A percentile compares a stretch with the other conserved stretches of the same genome.
Conservation (phyloP, 2,888 invertebrate genomes). For the Dryadula phaetusa region DNA sequence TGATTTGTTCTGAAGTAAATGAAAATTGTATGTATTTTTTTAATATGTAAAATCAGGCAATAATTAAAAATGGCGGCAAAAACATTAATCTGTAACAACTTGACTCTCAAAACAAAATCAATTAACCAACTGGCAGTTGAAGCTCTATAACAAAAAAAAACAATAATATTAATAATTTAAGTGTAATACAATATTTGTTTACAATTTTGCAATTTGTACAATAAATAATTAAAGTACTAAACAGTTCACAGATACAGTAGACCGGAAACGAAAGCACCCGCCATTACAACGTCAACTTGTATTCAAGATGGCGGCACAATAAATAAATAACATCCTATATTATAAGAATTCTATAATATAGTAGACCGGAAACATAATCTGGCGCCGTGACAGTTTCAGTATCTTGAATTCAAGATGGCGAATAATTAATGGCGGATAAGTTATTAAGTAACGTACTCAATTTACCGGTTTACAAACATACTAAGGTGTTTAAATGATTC, state of each 20-base stretch:
- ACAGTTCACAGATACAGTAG: conserved; percentile 64
- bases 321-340: not conserved
- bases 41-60: not conserved
- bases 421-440: no score
- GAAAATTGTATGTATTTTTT: not conserved
- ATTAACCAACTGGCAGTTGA: conserved; percentile 2
- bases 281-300: conserved; percentile 96
- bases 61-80: not conserved
- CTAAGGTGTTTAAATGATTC: not conserved
- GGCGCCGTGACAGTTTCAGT: not conserved
- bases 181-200: not conserved
- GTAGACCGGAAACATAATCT: not conserved
- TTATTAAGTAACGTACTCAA: no score
- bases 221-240: not conserved
- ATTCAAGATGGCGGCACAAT: conserved; percentile 90
- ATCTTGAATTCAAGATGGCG: not conserved
- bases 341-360: no score
- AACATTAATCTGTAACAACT: not conserved
- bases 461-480: no score
- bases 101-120: not conserved
- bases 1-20: no score
- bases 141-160: not conserved
- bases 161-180: not conserved
- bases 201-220: conserved; percentile 6
- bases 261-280: conserved; percentile 94